Evolutionary conservation across 2,888 invertebrate genomes (phyloP).

Genomic region (Tortricodes alternella): DNA sequence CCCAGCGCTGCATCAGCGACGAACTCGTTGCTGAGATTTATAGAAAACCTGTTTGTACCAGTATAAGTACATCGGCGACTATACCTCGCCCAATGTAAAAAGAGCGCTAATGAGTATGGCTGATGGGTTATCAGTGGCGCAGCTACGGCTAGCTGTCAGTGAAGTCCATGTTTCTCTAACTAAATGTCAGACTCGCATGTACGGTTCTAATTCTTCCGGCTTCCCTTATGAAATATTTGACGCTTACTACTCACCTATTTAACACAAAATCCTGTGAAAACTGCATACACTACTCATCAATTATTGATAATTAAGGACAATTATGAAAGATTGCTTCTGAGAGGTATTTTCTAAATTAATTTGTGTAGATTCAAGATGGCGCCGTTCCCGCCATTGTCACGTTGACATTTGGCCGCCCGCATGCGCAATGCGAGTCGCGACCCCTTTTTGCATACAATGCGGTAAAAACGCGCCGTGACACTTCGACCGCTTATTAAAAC

Average conservation of each 20-base stretch:
- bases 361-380: conserved; percentile 24
- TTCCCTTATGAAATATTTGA: no score
- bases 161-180: no score
- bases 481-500: conserved; percentile 25
- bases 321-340: conserved; percentile 6
- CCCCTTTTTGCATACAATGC: conserved; percentile 74
- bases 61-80: no score
- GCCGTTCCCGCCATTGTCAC: conserved; percentile 53
- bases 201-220: no score
- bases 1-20: no score
- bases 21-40: no score
- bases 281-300: not conserved
- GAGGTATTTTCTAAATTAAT: conserved; percentile 30
- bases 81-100: no score
- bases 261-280: not conserved
- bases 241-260: not conserved
- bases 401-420: conserved; percentile 73
- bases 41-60: no score
- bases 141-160: no score
- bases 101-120: no score
- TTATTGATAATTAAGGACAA: conserved; percentile 22
- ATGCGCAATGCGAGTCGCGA: conserved; percentile 75
- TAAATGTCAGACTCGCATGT: no score
- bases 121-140: no score
- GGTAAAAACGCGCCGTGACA: conserved; percentile 43